These are phyloP conservation scores for Calonectris borealis DNA, from an alignment of 2,113 vertebrate genomes.

Conservation along the genomic window DNA sequence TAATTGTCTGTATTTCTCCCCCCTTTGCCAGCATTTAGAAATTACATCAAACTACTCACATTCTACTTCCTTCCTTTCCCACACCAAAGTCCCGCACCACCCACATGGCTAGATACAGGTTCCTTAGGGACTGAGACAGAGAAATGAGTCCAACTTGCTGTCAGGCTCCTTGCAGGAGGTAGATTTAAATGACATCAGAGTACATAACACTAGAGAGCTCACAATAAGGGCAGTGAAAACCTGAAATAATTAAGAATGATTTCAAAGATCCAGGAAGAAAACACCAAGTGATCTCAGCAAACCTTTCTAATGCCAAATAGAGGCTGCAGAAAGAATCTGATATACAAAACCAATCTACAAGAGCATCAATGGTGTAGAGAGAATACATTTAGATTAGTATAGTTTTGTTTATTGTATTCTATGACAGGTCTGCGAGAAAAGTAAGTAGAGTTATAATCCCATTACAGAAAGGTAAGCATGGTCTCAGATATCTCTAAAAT, in stretches of 20 bases:
- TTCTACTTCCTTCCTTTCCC: background rate
- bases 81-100: background rate
- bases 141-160: background rate
- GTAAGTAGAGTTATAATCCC: background rate
- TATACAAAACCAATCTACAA: background rate
- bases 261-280: background rate
- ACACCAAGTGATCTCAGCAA: background rate
- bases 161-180: background rate
- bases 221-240: background rate
- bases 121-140: background rate
- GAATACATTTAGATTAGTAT: background rate
- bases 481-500: background rate
- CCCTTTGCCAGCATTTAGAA: background rate
- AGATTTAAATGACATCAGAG: background rate
- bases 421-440: background rate
- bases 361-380: background rate
- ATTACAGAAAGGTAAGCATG: background rate
- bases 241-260: background rate
- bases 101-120: background rate
- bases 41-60: background rate
- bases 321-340: background rate
- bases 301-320: background rate
- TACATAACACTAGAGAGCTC: background rate
- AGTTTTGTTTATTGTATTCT: background rate
- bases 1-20: background rate